Conservation (phyloP, 2,888 invertebrate genomes). For the Cerceris rybyensis region DNA sequence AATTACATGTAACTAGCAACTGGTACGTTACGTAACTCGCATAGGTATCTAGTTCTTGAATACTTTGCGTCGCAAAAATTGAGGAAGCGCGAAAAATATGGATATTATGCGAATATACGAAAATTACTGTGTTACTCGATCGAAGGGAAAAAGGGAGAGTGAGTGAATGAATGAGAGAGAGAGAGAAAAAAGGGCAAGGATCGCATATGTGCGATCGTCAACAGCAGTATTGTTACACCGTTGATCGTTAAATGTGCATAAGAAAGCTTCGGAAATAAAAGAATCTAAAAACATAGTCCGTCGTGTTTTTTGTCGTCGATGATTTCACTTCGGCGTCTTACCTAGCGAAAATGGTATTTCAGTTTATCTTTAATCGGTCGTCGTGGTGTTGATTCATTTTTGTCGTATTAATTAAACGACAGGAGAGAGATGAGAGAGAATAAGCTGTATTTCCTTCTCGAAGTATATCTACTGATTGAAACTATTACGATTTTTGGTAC, state of each 20-base stretch:
- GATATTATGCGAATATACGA: slow-evolving; percentile 5
- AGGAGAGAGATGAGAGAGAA: no score
- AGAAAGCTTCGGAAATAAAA: slow-evolving; percentile 62
- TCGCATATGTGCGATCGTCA: slow-evolving; percentile 40
- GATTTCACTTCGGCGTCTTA: neutral
- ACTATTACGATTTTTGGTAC: no score
- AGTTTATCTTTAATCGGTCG: no score
- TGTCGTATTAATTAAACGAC: no score
- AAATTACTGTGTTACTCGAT: neutral
- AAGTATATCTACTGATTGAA: no score
- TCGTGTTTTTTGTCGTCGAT: neutral
- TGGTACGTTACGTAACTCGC: slow-evolving; percentile 36
- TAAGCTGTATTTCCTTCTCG: no score
- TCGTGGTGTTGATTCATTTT: no score
- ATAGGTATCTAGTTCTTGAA: slow-evolving; percentile 38
- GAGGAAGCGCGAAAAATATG: slow-evolving; percentile 11
- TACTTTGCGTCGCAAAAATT: slow-evolving; percentile 38
- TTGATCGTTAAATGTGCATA: slow-evolving; percentile 66
- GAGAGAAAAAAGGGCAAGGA: slow-evolving; percentile 5
- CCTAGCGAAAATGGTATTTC: no score
- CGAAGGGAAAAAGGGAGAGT: slow-evolving; percentile 3
- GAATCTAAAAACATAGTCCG: slow-evolving; percentile 40
- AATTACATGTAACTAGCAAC: slow-evolving; percentile 48
- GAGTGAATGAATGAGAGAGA: neutral
- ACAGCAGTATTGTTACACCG: slow-evolving; percentile 60